Base-by-base conservation (phyloP, 2,888 invertebrate species). In the Lycocerus yunnanus region DNA sequence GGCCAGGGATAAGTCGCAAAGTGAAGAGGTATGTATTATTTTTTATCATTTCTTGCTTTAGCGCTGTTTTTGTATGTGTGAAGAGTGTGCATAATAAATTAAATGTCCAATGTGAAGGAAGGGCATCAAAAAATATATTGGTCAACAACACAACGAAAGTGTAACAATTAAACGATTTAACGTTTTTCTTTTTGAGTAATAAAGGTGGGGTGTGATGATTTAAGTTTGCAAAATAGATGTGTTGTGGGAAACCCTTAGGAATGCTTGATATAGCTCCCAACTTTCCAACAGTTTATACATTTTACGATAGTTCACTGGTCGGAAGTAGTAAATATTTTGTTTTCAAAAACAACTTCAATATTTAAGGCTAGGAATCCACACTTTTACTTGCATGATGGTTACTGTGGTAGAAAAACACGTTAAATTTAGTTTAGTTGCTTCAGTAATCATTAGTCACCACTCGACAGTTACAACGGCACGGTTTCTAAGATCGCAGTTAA, bases 1-100 rank as follows among this genome's bases (percentile, higher is more conserved):
- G 80, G 93, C 95, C 82, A 90, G 97, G 70, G 97, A 98, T 89
- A 97, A 97, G 87, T 94, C 96, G 80, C 95, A 95, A 83, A 97
- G 96, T 86, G 98, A 98, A 88, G 98, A 98, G 96, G 97, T 97
- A 89, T 89, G 92, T 63, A 15, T 59, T 5, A 3, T 58, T 71
- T 71, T 15, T 20, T 24, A 58, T 16, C 16, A 24, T 18, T 15
- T 69, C 20, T 65, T 60, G 69, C 69, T 73, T 73, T 73, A 58
- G 69, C 73, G 13, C 58, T 68, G 24, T 60, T 18, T 60, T 14
- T 74, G 20, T 58, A 63, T 74, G 71, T 71, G 60, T 58, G 69
- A 24, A 59, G 71, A 58, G 71, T 68, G 43, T 43, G 43, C 43
- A 43, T 43, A 43, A 61, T 61, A 18, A 15, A 18, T 16, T 6